Evolutionary conservation across 1,140 invertebrate species (phyloP), one percentile per base, ranked within the genome.

Genomic region (Spodoptera litura): DNA sequence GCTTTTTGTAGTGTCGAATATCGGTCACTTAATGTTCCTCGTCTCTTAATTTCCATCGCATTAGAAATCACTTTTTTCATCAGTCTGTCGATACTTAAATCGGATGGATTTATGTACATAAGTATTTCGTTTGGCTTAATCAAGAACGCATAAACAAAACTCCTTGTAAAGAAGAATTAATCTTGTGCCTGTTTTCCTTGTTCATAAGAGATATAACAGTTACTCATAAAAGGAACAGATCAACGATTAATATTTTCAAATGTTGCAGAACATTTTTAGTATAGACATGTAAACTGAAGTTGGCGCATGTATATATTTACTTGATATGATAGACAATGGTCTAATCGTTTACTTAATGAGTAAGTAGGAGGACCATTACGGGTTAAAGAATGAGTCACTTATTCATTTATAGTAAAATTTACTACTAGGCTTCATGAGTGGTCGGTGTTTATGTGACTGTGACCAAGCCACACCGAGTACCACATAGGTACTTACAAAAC

Each of bases 401-500:
- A 73, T 61, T 68, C 59, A 78, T 66, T 59, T 76, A 25, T 76
- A 52, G 78, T 79, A 64, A 76, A 82, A 64, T 66, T 61, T 72
- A 76, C 15, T 52, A 61, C 25, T 15, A 20, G 55, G 76, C 51
- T 66, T 74, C 62, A 62, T 79, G 55, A 81, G 56, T 15, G 25
- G 62, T 44, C 35, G 13, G 15, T 75, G 61, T 79, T 82, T 81
- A 84, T 76, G 59, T 53, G 51, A 13, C 35, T 81, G 58, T 71
- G 62, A 75, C 35, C 78, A 38, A 49, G 52, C 52, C 20, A 76
- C 78, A 79, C 68, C 53, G 62, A 77, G 70, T 80, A 80, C 81
- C 81, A 83, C 73, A 73, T 58, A 20, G 20, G 20, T 20, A 82
- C 61, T 85, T 79, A 80, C 9, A 53, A 86, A 86, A 86, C 83